Percentiles rank a stretch among this genome's conserved stretches.
Conservation (phyloP, 2,888 invertebrate species). For the Pasiphila rectangulata region DNA sequence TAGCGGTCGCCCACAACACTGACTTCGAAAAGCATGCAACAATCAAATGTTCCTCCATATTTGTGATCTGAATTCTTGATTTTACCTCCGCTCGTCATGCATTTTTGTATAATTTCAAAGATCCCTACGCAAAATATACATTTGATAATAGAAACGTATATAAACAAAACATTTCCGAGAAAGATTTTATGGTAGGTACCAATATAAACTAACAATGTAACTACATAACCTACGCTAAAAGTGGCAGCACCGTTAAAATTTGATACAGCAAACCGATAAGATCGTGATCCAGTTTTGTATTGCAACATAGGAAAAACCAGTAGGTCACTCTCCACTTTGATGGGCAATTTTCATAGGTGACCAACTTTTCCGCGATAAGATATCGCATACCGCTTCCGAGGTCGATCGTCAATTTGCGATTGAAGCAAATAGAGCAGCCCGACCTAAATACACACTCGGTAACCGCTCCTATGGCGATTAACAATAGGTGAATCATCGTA, state of each 20-base stretch:
- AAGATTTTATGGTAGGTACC: too few species aligned
- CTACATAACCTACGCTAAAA: too few species aligned
- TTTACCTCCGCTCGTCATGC: too few species aligned
- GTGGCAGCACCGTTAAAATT: conserved; percentile 27
- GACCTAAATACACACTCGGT: conserved; percentile 70
- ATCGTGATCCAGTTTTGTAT: conserved; percentile 28
- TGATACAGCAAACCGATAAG: conserved; percentile 30
- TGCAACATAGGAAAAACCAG: conserved; percentile 30
- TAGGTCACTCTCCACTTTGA: conserved; percentile 29
- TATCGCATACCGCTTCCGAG: conserved; percentile 66
- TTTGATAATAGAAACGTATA: too few species aligned
- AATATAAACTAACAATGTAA: too few species aligned
- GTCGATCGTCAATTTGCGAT: conserved; percentile 76
- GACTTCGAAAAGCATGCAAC: too few species aligned
- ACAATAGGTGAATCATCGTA: conserved; percentile 68
- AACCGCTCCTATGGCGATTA: conserved; percentile 70
- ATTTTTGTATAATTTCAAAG: too few species aligned
- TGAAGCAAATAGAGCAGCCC: conserved; percentile 74
- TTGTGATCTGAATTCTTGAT: too few species aligned
- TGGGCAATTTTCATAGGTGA: conserved; percentile 37
- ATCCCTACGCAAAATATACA: too few species aligned
- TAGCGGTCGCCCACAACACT: background rate
- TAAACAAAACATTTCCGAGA: too few species aligned
- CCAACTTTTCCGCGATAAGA: conserved; percentile 62
- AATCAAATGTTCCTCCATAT: too few species aligned